Evolutionary conservation across 2,888 invertebrate genomes (phyloP), one percentile per base, ranked within the genome.

Genomic region (Chouioia cunea): DNA sequence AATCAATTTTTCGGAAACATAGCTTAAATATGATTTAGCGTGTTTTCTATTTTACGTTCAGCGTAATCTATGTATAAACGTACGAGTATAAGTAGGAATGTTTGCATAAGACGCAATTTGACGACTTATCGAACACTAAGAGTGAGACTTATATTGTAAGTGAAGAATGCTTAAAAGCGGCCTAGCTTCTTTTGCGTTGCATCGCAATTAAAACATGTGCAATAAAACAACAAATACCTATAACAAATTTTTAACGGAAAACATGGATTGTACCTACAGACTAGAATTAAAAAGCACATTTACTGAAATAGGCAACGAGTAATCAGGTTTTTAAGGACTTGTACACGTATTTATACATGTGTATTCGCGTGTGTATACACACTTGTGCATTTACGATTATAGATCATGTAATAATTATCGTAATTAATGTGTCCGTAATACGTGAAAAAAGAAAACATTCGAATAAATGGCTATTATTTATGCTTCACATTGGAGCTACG

Each of bases 401-500:
- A 46, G 10, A 47, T 47, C 18, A n/a, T 50, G 62, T 56, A 43
- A 52, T 23, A 10, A 62, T 65, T 52, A 59, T 63, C 57, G 60
- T 56, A 62, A 56, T 59, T 57, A 67, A 64, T 36, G 53, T 59
- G 48, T 67, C 18, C 16, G 10, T 50, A 57, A 44, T 69, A 65
- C 59, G 62, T 57, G 52, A 54, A 52, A 53, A 36, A 36, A 36
- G 6, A 36, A 36, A 63, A 27, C 6, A 59, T 48, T 48, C 16
- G 16, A 53, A 59, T 43, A 48, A 48, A 62, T 22, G 53, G n/a
- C 46, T 62, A 50, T 62, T 66, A 53, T 70, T 69, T 52, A 54
- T 71, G 73, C 73, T 73, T 68, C 71, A 73, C 73, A 73, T 67
- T 73, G 70, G 60, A 73, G 70, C 70, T 70, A 58, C 56, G 27